Conservation (phyloP, 2,113 vertebrate species). For the Litocranius walleri region DNA sequence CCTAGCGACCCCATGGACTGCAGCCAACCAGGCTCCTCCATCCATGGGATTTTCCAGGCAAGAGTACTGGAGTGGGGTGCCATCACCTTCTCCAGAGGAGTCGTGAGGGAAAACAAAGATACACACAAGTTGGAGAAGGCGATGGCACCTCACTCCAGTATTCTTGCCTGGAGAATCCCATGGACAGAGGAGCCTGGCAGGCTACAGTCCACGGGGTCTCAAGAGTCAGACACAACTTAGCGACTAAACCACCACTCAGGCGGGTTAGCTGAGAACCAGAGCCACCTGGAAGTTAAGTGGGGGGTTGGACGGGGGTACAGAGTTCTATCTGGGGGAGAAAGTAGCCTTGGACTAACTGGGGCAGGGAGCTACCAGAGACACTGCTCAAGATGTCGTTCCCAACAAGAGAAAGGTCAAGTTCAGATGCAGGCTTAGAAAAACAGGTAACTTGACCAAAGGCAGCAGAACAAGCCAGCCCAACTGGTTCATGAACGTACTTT, state of each 20-base stretch:
- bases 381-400: background rate
- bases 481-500: background rate
- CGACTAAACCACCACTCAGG: background rate
- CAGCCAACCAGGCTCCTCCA: no score
- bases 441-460: background rate
- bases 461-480: background rate
- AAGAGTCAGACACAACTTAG: background rate
- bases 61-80: no score
- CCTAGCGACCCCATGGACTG: no score
- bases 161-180: background rate
- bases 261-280: background rate
- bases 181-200: background rate
- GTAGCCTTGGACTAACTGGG: background rate
- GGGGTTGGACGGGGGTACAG: background rate
- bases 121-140: background rate
- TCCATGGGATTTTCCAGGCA: no score
- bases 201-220: background rate
- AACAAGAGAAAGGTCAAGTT: background rate
- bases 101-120: background rate
- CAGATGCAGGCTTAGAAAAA: background rate
- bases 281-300: background rate
- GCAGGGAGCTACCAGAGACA: background rate
- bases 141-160: background rate
- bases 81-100: background rate
- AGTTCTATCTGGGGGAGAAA: background rate